Conservation (phyloP, 2,888 invertebrate genomes). For the Epinotia bilunana region DNA sequence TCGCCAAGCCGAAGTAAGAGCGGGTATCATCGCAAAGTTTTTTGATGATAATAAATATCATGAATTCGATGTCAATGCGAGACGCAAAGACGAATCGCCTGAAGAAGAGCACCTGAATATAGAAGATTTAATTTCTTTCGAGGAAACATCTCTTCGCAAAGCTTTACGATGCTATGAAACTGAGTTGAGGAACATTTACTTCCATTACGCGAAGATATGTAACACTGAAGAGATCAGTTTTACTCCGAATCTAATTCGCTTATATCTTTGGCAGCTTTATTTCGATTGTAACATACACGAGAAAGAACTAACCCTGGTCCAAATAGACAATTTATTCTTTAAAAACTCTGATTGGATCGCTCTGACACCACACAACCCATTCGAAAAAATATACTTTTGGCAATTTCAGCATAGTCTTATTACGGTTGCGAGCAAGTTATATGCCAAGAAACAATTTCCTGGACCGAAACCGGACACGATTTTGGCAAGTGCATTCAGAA, state of each 20-base stretch:
- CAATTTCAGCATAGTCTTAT: slow-evolving; percentile 85
- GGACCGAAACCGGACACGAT: slow-evolving; percentile 74
- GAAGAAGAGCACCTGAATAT: slow-evolving; percentile 51
- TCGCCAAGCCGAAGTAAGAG: slow-evolving; percentile 61
- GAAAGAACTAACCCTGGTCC: slow-evolving; percentile 77
- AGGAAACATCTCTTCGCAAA: slow-evolving; percentile 75
- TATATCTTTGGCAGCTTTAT: slow-evolving; percentile 86
- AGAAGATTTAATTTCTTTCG: slow-evolving; percentile 67
- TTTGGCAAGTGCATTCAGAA: slow-evolving; percentile 79
- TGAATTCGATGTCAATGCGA: slow-evolving; percentile 43
- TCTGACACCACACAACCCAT: slow-evolving; percentile 79
- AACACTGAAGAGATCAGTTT: slow-evolving; percentile 67
- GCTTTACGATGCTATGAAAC: slow-evolving; percentile 76
- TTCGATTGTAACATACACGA: slow-evolving; percentile 82
- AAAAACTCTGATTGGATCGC: slow-evolving; percentile 77
- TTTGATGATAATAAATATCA: slow-evolving; percentile 62
- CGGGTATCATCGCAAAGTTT: slow-evolving; percentile 64
- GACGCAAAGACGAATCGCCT: slow-evolving; percentile 15
- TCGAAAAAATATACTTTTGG: slow-evolving; percentile 86
- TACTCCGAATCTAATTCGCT: slow-evolving; percentile 76
- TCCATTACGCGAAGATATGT: slow-evolving; percentile 79
- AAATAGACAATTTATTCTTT: slow-evolving; percentile 80
- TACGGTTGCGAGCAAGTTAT: slow-evolving; percentile 77
- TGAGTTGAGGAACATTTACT: slow-evolving; percentile 79
- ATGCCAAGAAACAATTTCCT: slow-evolving; percentile 67